Conservation (phyloP, 2,888 invertebrate species). For the Horisme vitalbata region DNA sequence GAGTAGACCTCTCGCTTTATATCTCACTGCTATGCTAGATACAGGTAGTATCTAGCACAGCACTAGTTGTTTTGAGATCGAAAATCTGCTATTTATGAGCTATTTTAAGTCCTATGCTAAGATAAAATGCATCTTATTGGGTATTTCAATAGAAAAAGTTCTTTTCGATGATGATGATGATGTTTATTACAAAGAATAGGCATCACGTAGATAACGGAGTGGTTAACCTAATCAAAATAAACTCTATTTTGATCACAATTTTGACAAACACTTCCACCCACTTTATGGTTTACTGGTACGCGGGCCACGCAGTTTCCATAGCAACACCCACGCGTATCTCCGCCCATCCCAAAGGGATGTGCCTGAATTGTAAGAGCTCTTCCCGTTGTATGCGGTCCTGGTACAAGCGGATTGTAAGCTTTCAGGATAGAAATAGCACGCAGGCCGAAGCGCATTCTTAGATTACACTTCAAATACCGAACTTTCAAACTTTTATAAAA, state of each 20-base stretch:
- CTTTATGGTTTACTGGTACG: constrained; percentile 57
- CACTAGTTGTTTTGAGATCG: too few species aligned
- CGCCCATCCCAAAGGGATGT: constrained; percentile 61
- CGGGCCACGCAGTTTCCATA: constrained; percentile 69
- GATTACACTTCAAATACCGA: background rate
- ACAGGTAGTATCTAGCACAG: too few species aligned
- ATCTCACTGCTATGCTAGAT: too few species aligned
- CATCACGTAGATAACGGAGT: too few species aligned
- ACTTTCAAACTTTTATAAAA: background rate
- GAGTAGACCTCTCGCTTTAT: too few species aligned
- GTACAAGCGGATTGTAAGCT: constrained; percentile 84
- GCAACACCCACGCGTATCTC: constrained; percentile 70
- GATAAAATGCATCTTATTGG: too few species aligned
- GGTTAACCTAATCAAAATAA: too few species aligned
- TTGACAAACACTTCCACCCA: constrained; percentile 45
- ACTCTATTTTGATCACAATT: background rate
- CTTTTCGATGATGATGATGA: too few species aligned
- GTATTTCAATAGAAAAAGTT: too few species aligned
- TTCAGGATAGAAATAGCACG: constrained; percentile 84
- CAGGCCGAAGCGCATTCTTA: constrained; percentile 48
- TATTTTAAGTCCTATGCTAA: too few species aligned
- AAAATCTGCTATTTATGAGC: too few species aligned
- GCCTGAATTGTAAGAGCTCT: constrained; percentile 45
- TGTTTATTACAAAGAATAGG: too few species aligned
- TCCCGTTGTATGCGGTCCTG: constrained; percentile 71